phyloP scores from a whole-genome alignment of 2,113 vertebrate genomes.

The Orthonyx spaldingii region DNA sequence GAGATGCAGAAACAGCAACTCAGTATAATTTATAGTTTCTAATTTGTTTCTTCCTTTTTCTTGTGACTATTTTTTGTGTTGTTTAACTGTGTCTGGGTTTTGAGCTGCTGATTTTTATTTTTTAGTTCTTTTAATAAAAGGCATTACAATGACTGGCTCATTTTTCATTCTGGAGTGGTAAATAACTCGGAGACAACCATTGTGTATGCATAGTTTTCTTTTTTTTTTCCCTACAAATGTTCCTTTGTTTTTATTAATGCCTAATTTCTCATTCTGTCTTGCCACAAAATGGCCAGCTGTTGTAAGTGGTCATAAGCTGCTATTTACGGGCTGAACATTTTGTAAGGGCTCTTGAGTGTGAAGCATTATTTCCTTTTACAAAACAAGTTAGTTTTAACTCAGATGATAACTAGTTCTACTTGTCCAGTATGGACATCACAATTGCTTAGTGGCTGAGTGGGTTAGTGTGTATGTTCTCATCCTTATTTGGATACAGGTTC shows the following conservation, averaged over 20 bases:
- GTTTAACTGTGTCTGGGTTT: neutral
- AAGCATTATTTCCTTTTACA: neutral
- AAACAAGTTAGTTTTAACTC: neutral
- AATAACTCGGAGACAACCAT: neutral
- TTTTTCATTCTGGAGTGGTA: neutral
- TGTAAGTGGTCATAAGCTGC: neutral
- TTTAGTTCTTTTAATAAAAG: neutral
- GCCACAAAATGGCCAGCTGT: neutral
- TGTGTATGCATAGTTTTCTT: neutral
- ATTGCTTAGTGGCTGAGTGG: neutral
- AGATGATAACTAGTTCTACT: neutral
- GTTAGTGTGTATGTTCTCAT: neutral
- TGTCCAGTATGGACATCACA: neutral
- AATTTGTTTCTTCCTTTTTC: neutral
- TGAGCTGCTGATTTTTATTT: neutral
- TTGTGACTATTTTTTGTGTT: neutral
- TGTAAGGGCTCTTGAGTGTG: neutral
- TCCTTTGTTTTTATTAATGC: neutral
- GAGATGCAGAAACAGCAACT: neutral
- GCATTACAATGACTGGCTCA: neutral
- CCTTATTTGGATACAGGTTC: neutral
- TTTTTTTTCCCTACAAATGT: neutral
- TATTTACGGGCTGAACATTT: neutral
- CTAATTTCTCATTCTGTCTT: neutral
- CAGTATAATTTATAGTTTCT: neutral